Percentiles rank a stretch among this genome's conserved stretches.
phyloP scores from a whole-genome alignment of 2,888 invertebrate species.

The Frankliniella intonsa region DNA sequence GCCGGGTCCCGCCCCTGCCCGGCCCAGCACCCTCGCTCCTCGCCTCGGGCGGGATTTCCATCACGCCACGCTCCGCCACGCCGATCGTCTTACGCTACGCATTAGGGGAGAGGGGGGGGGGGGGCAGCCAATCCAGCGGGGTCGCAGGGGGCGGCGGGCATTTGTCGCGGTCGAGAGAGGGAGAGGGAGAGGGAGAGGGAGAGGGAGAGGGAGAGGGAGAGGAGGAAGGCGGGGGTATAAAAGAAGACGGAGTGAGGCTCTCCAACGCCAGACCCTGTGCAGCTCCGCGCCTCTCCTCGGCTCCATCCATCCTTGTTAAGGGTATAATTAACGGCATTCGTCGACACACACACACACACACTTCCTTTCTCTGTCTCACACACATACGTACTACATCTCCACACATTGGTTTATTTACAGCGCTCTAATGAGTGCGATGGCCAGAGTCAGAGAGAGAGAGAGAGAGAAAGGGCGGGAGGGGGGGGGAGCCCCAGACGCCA shows the following conservation, averaged over 20 bases:
- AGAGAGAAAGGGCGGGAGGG: background rate
- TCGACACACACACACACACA: background rate
- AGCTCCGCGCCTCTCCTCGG: background rate
- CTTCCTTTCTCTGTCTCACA: no score
- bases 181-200: background rate
- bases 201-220: background rate
- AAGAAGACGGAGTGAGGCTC: background rate
- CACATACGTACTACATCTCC: no score
- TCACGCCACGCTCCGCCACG: background rate
- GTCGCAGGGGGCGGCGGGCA: no score
- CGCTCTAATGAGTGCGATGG: no score
- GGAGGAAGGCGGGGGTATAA: background rate
- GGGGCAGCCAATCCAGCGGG: no score
- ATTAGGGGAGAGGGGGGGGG: no score
- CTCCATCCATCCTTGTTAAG: constrained; percentile 10
- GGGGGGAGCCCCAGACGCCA: background rate
- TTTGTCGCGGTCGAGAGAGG: background rate
- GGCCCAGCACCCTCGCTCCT: background rate
- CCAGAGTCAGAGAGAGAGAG: no score
- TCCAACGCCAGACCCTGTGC: no score
- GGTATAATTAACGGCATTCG: constrained; percentile 12
- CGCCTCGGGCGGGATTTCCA: background rate
- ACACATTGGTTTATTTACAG: no score
- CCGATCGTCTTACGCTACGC: background rate
- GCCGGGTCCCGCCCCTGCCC: background rate